Conservation (phyloP, 2,888 invertebrate genomes). For the Pyrgus malvae region DNA sequence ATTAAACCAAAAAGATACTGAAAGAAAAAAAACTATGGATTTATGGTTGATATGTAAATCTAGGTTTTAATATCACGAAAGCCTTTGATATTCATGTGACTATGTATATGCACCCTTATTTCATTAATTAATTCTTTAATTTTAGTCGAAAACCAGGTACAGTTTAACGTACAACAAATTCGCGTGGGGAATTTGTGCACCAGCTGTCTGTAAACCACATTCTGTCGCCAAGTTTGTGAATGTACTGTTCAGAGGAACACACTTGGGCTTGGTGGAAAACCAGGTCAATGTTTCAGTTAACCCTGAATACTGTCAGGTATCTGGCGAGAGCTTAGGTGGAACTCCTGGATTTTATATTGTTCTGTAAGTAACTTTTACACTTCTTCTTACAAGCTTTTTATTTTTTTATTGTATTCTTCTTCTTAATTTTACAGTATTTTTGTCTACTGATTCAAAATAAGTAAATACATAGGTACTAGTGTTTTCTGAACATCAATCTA, state of each 20-base stretch:
- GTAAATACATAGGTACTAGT: too few species aligned
- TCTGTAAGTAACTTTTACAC: constrained; percentile 42
- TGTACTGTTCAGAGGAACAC: constrained; percentile 37
- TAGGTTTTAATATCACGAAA: too few species aligned
- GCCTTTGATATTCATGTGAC: too few species aligned
- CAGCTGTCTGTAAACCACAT: constrained; percentile 39
- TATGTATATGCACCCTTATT: too few species aligned
- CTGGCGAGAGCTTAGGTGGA: constrained; percentile 27
- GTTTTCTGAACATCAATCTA: too few species aligned
- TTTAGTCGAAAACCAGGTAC: constrained; percentile 38
- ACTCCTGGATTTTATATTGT: constrained; percentile 35
- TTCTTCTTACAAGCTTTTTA: too few species aligned
- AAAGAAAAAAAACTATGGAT: too few species aligned
- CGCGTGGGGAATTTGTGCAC: constrained; percentile 47
- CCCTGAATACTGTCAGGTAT: constrained; percentile 1
- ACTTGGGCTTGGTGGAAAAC: constrained; percentile 33
- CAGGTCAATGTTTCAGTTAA: background rate
- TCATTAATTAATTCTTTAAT: constrained; percentile 13
- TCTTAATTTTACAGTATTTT: too few species aligned
- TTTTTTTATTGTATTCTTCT: too few species aligned
- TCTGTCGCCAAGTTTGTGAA: constrained; percentile 41
- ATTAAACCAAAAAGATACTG: too few species aligned
- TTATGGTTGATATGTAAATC: too few species aligned
- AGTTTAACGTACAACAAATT: constrained; percentile 38
- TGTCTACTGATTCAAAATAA: too few species aligned